phyloP scores from a whole-genome alignment of 2,888 invertebrate species.

The Chrysina gloriosa region DNA sequence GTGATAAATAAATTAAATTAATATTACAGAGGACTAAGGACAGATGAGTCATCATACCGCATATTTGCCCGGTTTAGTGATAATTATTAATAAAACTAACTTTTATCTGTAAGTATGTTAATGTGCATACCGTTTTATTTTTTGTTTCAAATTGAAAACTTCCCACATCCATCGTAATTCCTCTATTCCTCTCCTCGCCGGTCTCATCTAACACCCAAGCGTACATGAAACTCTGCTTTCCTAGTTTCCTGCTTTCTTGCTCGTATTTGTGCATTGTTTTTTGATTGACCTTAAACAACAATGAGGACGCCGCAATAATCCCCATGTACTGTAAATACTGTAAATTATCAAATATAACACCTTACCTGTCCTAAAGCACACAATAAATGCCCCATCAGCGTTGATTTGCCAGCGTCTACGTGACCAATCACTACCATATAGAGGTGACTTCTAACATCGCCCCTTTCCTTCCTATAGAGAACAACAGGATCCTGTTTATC shows the following conservation, averaged over 20 bases:
- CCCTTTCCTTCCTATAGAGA: constrained; percentile 80
- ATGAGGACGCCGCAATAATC: background rate
- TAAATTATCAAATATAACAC: background rate
- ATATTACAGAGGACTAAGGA: too few species aligned
- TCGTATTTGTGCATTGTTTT: constrained; percentile 96
- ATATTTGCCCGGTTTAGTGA: too few species aligned
- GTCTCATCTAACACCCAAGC: constrained; percentile 99
- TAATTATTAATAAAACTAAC: too few species aligned
- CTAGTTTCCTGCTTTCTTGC: constrained; percentile 95
- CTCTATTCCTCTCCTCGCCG: constrained; percentile 94
- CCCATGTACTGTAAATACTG: background rate
- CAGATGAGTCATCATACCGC: too few species aligned
- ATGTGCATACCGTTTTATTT: constrained; percentile 71
- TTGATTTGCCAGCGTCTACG: constrained; percentile 97
- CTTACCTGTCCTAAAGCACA: constrained; percentile 83
- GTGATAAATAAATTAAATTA: background rate
- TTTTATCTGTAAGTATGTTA: too few species aligned
- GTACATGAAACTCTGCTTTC: constrained; percentile 97
- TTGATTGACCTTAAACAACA: constrained; percentile 72
- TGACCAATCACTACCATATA: constrained; percentile 96
- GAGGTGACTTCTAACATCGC: constrained; percentile 85
- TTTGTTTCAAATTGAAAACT: constrained; percentile 92
- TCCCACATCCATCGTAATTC: constrained; percentile 99
- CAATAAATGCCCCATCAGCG: constrained; percentile 95
- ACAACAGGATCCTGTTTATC: constrained; percentile 72